These are phyloP conservation scores for Pseudorhombus dupliciocellatus DNA, from an alignment of 2,113 vertebrate species.

Conservation along the genomic window DNA sequence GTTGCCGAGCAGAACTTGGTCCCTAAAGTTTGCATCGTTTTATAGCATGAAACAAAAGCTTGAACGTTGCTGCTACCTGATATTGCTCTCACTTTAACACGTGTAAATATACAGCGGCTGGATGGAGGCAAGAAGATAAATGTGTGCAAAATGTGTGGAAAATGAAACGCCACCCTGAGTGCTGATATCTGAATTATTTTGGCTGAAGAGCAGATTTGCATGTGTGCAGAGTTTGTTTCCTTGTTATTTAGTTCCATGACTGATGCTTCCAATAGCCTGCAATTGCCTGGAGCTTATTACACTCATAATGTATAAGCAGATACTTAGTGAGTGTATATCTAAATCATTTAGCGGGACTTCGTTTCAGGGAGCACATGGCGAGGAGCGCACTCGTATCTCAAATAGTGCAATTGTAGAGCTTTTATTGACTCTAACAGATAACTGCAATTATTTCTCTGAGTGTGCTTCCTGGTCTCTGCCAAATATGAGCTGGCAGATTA, in stretches of 20 bases:
- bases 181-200: conserved; percentile 48
- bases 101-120: conserved; percentile 38
- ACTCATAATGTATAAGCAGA: conserved; percentile 75
- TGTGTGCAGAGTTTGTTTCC: conserved; percentile 51
- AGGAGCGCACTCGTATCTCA: conserved; percentile 68
- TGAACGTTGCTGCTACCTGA: conserved; percentile 41
- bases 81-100: conserved; percentile 49
- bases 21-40: conserved; percentile 72
- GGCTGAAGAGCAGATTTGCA: conserved; percentile 47
- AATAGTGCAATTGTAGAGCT: conserved; percentile 69
- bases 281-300: conserved; percentile 69
- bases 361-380: conserved; percentile 70
- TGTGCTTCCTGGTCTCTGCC: conserved; percentile 74
- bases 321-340: conserved; percentile 74
- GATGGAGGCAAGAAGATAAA: conserved; percentile 23
- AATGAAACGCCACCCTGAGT: conserved; percentile 28
- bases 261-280: conserved; percentile 64
- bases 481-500: conserved; percentile 81
- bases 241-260: conserved; percentile 65
- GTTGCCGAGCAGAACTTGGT: conserved; percentile 65
- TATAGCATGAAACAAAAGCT: conserved; percentile 65
- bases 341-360: conserved; percentile 75
- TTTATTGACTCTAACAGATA: conserved; percentile 82
- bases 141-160: conserved; percentile 24
- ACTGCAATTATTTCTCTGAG: conserved; percentile 81